phyloP scores from a whole-genome alignment of 1,140 invertebrate genomes.

The Solenopsis fugax region DNA sequence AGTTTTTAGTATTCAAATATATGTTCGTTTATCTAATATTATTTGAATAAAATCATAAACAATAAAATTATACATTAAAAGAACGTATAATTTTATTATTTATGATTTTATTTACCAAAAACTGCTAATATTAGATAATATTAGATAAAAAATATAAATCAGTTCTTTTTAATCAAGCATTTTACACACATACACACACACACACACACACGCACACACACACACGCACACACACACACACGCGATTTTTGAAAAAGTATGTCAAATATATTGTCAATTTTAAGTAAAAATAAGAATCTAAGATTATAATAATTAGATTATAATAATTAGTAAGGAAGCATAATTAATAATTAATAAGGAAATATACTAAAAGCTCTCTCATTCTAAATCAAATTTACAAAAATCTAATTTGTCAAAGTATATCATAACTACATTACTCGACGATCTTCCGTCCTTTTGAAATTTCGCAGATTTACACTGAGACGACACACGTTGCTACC shows the following conservation, averaged over 20 bases:
- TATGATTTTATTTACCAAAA: background rate
- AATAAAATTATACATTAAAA: no score
- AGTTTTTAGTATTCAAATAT: background rate
- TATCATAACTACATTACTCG: background rate
- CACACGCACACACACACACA: no score
- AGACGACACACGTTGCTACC: background rate
- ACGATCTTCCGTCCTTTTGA: background rate
- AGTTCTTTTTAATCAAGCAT: background rate
- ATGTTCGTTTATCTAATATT: background rate
- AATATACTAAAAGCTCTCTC: background rate
- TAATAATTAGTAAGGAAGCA: background rate
- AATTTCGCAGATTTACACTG: slow-evolving; percentile 6
- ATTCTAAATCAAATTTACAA: background rate
- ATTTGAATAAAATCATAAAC: slow-evolving; percentile 5
- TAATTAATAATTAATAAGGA: background rate
- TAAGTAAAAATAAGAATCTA: background rate
- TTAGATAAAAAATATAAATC: background rate
- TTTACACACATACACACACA: no score
- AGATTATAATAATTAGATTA: background rate
- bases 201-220: no score
- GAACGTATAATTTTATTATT: no score
- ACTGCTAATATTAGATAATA: background rate
- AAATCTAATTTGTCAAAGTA: background rate
- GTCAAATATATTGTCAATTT: background rate
- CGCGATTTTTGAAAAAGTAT: background rate